Conservation (phyloP, 2,797 vertebrate genomes). For the Ispidina picta region DNA sequence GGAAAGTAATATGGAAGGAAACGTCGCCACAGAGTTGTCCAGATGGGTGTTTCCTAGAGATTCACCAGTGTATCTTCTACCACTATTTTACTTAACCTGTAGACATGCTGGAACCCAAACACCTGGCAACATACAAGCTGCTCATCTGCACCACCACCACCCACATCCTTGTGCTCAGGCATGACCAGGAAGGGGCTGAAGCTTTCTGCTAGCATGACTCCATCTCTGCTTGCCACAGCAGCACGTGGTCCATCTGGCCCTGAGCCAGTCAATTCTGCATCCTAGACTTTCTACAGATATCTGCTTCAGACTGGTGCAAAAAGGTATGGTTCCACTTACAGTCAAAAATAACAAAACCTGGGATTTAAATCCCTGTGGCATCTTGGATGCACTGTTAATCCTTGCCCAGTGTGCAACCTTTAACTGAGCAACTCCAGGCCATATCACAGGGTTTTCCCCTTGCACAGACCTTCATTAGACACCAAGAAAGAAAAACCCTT, state of each 20-base stretch:
- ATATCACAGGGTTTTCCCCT: not conserved
- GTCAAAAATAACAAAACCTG: not conserved
- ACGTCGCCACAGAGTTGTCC: not conserved
- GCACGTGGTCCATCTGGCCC: not conserved
- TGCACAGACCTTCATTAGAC: not conserved
- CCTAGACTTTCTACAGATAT: not conserved
- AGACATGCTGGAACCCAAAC: not conserved
- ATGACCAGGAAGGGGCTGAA: not conserved
- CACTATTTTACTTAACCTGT: not conserved
- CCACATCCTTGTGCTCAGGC: not conserved
- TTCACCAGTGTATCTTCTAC: not conserved
- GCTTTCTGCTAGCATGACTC: not conserved
- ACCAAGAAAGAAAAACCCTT: not conserved
- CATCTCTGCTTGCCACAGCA: not conserved
- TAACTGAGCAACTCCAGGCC: accelerated
- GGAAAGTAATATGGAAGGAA: not conserved
- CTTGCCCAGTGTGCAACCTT: not conserved
- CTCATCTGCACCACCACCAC: accelerated
- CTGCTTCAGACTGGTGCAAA: not conserved
- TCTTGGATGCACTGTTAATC: accelerated
- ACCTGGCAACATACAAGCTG: not conserved
- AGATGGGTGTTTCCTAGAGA: not conserved
- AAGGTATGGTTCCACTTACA: not conserved
- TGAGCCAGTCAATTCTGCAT: not conserved
- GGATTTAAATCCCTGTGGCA: not conserved